Base-by-base conservation (phyloP, 2,797 vertebrate species). In the Hoplostethus mediterraneus region DNA sequence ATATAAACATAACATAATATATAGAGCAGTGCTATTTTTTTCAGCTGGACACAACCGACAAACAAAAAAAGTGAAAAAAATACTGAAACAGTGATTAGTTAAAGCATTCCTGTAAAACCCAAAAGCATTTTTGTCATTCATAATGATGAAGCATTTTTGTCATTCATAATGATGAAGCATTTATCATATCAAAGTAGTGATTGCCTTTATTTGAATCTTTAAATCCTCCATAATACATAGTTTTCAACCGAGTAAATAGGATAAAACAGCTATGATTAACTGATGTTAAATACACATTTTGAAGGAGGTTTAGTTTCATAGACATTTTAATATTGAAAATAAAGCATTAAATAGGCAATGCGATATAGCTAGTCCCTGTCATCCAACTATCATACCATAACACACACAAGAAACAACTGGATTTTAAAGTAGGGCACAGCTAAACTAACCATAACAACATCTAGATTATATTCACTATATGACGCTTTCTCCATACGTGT, bases 231-330 rank as follows among this genome's bases (percentile, higher is more conserved):
- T 75, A 74, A 79, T 66, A 63, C 82, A 82, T 89, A 77, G 72
- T n/a, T n/a, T 85, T 89, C 56, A 79, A 81, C 44, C 28, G 42
- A 67, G 49, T 65, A 75, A 84, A 90, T 90, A 89, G 90, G 89
- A 92, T 87, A 92, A 91, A 93, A 89, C 82, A 90, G 91, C 91
- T 88, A 89, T 90, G 92, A 91, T 80, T 75, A 81, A 73, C 62
- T 12, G 28, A 36, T 52, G 47, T 57, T 61, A 60, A 47, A 87
- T 54, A 73, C 80, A 84, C 73, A 80, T 75, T 63, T 80, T 63
- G 30, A 81, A 60, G 57, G 44, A 51, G 33, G 73, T 84, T 85
- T 82, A 83, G 60, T 79, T 86, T 90, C 82, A 87, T 81, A 82
- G 64, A 87, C 77, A 63, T 84, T 38, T 62, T 77, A 67, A 68